Evolutionary conservation across 1,140 invertebrate genomes (phyloP).

Genomic region (Lordiphosa stackelbergi): DNA sequence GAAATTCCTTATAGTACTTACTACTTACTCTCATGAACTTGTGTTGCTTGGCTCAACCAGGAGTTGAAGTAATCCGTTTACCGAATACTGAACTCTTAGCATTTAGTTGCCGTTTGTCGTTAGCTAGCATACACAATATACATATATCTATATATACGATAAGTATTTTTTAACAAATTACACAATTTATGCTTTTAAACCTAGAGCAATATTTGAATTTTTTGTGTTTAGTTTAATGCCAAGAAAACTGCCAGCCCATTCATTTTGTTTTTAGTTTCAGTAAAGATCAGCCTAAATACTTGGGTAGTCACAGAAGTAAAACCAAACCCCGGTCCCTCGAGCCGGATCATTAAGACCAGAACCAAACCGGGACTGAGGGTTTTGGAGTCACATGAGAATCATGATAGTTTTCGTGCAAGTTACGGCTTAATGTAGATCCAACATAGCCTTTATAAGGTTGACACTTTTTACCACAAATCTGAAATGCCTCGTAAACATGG

Average conservation of each 20-base stretch:
- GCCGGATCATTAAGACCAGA: too few relatives aligned
- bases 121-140: neutral
- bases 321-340: too few relatives aligned
- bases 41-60: slow-evolving; percentile 3
- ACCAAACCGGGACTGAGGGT: too few relatives aligned
- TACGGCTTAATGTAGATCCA: too few relatives aligned
- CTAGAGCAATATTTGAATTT: neutral
- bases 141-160: too few relatives aligned
- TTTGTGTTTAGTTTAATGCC: slow-evolving; percentile 17
- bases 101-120: slow-evolving; percentile 13
- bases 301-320: too few relatives aligned
- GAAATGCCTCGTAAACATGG: too few relatives aligned
- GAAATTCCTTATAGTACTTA: slow-evolving; percentile 13
- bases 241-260: slow-evolving; percentile 42
- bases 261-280: slow-evolving; percentile 1
- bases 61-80: neutral
- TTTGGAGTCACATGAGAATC: too few relatives aligned
- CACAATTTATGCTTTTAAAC: slow-evolving; percentile 2
- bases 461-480: too few relatives aligned
- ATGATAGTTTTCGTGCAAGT: too few relatives aligned
- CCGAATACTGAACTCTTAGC: slow-evolving; percentile 1
- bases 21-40: neutral
- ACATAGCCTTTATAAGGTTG: too few relatives aligned
- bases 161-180: neutral
- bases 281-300: neutral